A percentile compares a stretch with the other conserved stretches of the same genome.
Conservation (phyloP, 1,140 invertebrate species). For the Anthonomus grandis region DNA sequence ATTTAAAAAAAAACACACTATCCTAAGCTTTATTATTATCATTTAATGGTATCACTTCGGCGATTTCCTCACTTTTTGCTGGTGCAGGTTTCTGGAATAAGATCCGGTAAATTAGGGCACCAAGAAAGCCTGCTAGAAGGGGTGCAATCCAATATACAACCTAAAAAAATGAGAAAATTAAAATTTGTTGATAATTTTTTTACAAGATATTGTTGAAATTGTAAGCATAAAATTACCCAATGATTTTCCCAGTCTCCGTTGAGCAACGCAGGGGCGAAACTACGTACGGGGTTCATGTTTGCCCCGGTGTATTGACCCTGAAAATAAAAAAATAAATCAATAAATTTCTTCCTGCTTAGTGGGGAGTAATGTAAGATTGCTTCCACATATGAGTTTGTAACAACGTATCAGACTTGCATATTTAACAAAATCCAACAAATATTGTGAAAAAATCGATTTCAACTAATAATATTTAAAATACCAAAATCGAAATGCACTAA, state of each 20-base stretch:
- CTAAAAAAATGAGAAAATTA: conserved; percentile 6
- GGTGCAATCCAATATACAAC: conserved; percentile 75
- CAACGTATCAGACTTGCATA: background rate
- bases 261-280: conserved; percentile 72
- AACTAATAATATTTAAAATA: too few species aligned
- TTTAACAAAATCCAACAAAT: too few species aligned
- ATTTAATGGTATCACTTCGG: conserved; percentile 34
- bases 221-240: conserved; percentile 59
- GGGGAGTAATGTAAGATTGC: background rate
- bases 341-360: too few species aligned
- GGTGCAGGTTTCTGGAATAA: conserved; percentile 34
- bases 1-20: too few species aligned
- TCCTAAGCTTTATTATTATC: conserved; percentile 28
- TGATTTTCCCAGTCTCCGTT: conserved; percentile 64
- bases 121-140: conserved; percentile 56
- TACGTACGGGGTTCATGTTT: conserved; percentile 79
- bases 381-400: background rate
- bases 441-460: too few species aligned
- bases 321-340: conserved; percentile 20
- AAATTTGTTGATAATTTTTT: background rate
- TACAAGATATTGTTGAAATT: background rate
- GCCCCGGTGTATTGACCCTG: conserved; percentile 73
- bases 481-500: too few species aligned
- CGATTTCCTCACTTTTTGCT: conserved; percentile 21
- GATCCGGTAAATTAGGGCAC: conserved; percentile 60